These are phyloP conservation scores for Oreochromis spilurus DNA, from an alignment of 2,113 vertebrate species.

Conservation along the genomic window DNA sequence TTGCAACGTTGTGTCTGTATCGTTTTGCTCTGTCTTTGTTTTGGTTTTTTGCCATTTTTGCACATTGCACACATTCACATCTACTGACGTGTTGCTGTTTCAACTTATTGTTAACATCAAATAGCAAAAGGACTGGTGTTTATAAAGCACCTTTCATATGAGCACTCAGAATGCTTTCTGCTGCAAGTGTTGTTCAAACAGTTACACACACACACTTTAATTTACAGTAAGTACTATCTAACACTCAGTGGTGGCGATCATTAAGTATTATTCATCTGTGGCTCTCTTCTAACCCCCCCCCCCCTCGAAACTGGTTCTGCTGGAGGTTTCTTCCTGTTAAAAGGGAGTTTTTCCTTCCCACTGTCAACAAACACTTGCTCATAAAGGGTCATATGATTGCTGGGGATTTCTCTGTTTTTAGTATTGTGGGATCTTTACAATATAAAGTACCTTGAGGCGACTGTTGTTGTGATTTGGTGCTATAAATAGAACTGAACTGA, in stretches of 20 bases:
- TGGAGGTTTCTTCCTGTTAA: accelerated
- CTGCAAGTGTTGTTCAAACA: not conserved
- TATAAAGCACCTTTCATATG: not conserved
- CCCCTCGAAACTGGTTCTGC: not conserved
- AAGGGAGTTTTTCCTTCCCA: not conserved
- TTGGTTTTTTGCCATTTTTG: accelerated
- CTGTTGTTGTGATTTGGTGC: not conserved
- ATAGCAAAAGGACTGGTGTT: not conserved
- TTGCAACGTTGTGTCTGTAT: not conserved
- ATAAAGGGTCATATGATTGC: not conserved
- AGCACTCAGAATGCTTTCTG: not conserved
- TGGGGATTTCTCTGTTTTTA: not conserved
- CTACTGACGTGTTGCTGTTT: not conserved
- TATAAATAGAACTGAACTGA: not conserved
- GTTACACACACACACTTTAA: not conserved
- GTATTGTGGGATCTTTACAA: not conserved
- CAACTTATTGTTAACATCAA: not conserved
- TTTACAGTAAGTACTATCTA: accelerated
- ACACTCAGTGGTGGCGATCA: not conserved
- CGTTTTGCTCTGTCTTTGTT: not conserved
- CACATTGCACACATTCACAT: not conserved
- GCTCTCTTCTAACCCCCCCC: too few species aligned
- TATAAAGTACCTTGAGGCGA: not conserved
- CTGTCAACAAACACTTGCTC: not conserved
- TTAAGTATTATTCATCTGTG: accelerated